Evolutionary conservation across 2,113 vertebrate species (phyloP).

Genomic region (Cyprinus carpio): DNA sequence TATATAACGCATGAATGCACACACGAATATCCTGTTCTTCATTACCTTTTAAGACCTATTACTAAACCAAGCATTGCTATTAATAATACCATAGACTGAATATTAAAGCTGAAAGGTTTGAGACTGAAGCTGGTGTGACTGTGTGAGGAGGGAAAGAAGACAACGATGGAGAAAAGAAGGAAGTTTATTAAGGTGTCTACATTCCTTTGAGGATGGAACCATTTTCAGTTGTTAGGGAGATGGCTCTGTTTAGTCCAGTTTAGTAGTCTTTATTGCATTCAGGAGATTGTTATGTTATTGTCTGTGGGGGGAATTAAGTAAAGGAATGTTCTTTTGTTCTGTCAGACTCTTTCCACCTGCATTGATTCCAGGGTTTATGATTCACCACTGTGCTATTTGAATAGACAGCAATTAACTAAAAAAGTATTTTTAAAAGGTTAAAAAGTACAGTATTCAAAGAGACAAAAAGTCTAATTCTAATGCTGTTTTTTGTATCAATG

Average conservation of each 20-base stretch:
- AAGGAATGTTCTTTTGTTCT: constrained; percentile 18
- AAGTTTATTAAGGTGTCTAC: constrained; percentile 1
- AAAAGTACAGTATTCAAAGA: too few relatives aligned
- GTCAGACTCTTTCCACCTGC: background rate
- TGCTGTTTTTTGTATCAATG: too few relatives aligned
- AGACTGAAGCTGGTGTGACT: background rate
- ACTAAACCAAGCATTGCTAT: constrained; percentile 26
- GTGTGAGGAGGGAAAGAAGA: background rate
- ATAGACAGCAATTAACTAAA: background rate
- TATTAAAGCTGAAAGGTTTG: background rate
- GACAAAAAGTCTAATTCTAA: too few relatives aligned
- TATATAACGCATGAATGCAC: background rate
- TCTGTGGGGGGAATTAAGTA: background rate
- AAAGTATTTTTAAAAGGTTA: too few relatives aligned
- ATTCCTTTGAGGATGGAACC: background rate
- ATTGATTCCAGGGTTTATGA: background rate
- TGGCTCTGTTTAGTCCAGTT: background rate
- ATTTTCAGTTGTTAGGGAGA: background rate
- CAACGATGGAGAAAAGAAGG: background rate
- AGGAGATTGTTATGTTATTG: background rate
- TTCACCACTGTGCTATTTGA: background rate
- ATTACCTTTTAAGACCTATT: background rate
- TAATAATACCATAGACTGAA: constrained; percentile 25
- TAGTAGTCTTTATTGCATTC: background rate
- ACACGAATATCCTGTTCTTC: background rate